Evolutionary conservation across 2,113 vertebrate genomes (phyloP).

Genomic region (Gopherus flavomarginatus): DNA sequence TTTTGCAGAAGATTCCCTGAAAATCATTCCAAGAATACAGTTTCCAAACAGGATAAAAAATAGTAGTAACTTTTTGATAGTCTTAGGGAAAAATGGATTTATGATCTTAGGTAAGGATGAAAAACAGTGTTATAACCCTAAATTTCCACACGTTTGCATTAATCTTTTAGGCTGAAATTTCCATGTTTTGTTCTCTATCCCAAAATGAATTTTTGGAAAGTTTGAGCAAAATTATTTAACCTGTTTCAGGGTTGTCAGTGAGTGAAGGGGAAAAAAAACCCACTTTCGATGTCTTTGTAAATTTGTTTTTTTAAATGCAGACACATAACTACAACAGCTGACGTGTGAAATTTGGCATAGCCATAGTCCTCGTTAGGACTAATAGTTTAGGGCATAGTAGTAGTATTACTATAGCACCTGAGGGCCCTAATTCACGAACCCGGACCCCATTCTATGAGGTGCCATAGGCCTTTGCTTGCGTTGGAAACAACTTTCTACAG

Average conservation of each 20-base stretch:
- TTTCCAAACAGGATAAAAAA: background rate
- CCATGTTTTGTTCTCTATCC: background rate
- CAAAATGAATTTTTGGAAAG: background rate
- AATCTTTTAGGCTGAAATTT: background rate
- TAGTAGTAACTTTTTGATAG: background rate
- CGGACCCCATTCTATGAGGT: background rate
- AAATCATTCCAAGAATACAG: background rate
- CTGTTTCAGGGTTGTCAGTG: background rate
- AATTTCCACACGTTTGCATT: background rate
- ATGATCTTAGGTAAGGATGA: background rate
- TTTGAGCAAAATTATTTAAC: background rate
- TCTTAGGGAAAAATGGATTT: background rate
- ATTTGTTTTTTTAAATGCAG: background rate
- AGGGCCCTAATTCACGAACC: background rate
- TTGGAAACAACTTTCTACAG: background rate
- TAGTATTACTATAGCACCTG: background rate
- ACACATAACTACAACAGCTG: background rate
- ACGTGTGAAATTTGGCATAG: background rate
- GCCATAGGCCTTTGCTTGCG: background rate
- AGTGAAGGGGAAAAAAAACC: background rate
- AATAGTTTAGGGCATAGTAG: background rate
- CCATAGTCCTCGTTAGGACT: background rate
- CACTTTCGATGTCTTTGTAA: background rate
- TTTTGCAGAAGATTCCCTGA: rapidly evolving
- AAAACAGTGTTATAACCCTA: background rate